Evolutionary conservation across 2,888 invertebrate species (phyloP).

Genomic region (Griposia aprilina): DNA sequence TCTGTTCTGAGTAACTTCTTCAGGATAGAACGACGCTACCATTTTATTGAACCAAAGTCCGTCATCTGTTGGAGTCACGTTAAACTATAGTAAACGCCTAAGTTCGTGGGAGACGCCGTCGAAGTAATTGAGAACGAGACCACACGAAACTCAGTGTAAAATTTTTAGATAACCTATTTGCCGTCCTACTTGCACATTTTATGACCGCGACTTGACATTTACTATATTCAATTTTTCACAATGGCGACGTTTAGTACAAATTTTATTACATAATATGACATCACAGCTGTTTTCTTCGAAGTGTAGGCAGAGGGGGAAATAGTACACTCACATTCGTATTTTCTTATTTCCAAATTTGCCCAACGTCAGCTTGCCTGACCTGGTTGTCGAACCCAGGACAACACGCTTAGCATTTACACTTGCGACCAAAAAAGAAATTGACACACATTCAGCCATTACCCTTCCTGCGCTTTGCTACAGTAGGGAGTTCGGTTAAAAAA

Average conservation of each 20-base stretch:
- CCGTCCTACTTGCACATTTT: not conserved
- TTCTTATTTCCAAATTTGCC: not conserved
- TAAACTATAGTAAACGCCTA: not conserved
- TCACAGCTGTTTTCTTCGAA: not conserved
- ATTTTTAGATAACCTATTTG: not conserved
- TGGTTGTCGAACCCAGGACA: not conserved
- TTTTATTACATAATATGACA: not conserved
- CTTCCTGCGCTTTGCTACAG: not conserved
- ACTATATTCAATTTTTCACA: not conserved
- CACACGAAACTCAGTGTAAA: not conserved
- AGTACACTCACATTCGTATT: not conserved
- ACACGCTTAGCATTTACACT: not conserved
- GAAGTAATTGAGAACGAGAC: not conserved
- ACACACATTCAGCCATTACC: not conserved
- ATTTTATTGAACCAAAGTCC: slow-evolving; percentile 60
- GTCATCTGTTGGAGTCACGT: slow-evolving; percentile 39
- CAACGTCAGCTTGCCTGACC: not conserved
- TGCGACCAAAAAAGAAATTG: not conserved
- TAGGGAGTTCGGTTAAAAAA: not conserved
- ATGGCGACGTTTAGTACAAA: not conserved
- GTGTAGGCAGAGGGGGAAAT: not conserved
- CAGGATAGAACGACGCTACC: slow-evolving; percentile 40
- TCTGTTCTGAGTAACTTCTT: slow-evolving; percentile 51
- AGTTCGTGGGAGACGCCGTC: not conserved
- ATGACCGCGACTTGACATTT: not conserved